Evolutionary conservation across 2,113 vertebrate species (phyloP), one percentile per base, ranked within the genome.

Genomic region (Paramisgurnus dabryanus): DNA sequence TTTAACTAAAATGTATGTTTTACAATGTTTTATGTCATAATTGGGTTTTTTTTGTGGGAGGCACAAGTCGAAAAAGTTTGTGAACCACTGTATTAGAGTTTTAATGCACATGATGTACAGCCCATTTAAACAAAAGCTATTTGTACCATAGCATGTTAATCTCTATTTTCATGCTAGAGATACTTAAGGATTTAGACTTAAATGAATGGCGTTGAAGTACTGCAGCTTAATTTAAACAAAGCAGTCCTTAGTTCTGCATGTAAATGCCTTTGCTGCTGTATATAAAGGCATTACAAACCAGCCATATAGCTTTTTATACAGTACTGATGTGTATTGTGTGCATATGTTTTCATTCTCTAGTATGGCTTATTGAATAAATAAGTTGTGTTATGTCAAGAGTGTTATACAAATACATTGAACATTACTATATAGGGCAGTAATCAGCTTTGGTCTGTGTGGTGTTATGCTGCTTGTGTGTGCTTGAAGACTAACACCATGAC

Each of bases 201-300:
- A 17, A 13, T 10, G 7, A 43, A 73, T 41, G 39, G 13, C 17
- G 17, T 57, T 57, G 15, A 7, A 15, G 27, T 55, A 40, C 3
- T n/a, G 8, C 17, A 41, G 39, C 22, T 58, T 58, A 45, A 73
- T 45, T 73, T 11, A 73, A 73, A 73, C 39, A 73, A 73, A 73
- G 40, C 41, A 55, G 10, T 60, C 39, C 40, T 58, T 58, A 60
- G 5, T 57, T 40, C 34, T 71, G 50, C 50, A n/a, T 71, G 50
- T 71, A 40, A 71, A 71, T 57, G 6, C 39, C 11, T 18, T 22
- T 70, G 68, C 49, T 17, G 17, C 22, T 55, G 27, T 13, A 55
- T 15, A n/a, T 67, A 66, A 43, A 47, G 45, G 45, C 45, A 47
- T 27, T 27, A 27, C 27, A 27, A 27, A 27, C 27, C 27, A 27